These are phyloP conservation scores for Papilio elwesi DNA, from an alignment of 2,888 invertebrate species.

Conservation along the genomic window DNA sequence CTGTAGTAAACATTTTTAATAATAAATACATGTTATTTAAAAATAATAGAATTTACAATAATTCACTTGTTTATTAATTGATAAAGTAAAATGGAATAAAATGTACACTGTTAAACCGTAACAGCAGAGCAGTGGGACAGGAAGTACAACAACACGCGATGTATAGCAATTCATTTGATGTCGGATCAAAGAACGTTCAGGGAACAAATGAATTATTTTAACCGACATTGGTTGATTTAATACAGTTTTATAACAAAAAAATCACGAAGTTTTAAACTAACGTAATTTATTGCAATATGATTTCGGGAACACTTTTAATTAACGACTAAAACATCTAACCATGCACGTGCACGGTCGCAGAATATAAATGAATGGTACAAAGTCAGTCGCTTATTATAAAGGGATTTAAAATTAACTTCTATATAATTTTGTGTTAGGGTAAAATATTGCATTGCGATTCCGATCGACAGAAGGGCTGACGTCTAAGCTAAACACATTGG, in stretches of 20 bases:
- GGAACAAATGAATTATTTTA: neutral
- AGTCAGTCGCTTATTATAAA: neutral
- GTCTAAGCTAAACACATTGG: neutral
- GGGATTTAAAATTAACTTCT: neutral
- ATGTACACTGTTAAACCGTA: slow-evolving; percentile 14
- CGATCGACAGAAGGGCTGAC: neutral
- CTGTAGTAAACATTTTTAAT: too few relatives aligned
- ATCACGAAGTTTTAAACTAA: too few relatives aligned
- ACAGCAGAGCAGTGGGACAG: slow-evolving; percentile 10
- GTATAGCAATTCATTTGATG: slow-evolving; percentile 19
- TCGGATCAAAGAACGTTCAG: slow-evolving; percentile 14
- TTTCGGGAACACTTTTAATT: too few relatives aligned
- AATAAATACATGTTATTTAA: too few relatives aligned
- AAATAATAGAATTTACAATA: neutral
- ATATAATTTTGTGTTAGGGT: neutral
- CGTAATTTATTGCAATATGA: too few relatives aligned
- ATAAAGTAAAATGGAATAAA: slow-evolving; percentile 2
- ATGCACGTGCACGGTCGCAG: neutral
- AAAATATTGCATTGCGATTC: neutral
- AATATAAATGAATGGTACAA: neutral
- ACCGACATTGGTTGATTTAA: neutral
- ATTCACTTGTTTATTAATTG: neutral
- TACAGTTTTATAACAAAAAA: neutral
- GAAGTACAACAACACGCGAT: slow-evolving; percentile 13
- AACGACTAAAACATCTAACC: too few relatives aligned